Evolutionary conservation across 2,888 invertebrate species (phyloP).

Genomic region (Drosophila nr. fundita): DNA sequence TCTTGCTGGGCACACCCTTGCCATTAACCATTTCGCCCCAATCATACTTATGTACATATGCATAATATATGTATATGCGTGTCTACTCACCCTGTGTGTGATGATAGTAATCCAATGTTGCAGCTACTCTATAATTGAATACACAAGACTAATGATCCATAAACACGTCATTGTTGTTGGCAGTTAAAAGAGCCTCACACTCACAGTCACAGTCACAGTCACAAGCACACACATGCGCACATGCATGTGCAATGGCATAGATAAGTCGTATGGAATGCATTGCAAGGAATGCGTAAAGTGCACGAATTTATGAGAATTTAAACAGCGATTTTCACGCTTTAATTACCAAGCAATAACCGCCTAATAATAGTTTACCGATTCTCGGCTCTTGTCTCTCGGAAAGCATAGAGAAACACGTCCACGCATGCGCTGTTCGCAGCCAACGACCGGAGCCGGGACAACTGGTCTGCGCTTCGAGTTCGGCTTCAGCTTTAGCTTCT

Average conservation of each 20-base stretch:
- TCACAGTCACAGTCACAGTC: conserved; percentile 7
- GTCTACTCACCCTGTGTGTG: conserved; percentile 45
- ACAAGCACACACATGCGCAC: conserved; percentile 17
- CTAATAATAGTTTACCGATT: conserved; percentile 54
- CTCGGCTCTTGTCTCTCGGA: conserved; percentile 19
- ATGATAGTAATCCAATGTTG: conserved; percentile 58
- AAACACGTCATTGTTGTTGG: conserved; percentile 58
- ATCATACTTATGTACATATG: conserved; percentile 8
- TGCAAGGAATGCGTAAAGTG: conserved; percentile 71
- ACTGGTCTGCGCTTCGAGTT: conserved; percentile 7
- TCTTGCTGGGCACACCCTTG: conserved; percentile 34
- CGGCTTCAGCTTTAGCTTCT: background rate
- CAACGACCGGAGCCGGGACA: conserved; percentile 8
- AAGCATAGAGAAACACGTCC: conserved; percentile 33
- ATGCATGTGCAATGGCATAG: conserved; percentile 6
- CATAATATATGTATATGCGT: background rate
- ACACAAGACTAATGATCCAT: conserved; percentile 65
- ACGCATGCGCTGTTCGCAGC: conserved; percentile 26
- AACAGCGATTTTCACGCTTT: conserved; percentile 84
- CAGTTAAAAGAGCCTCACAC: conserved; percentile 41
- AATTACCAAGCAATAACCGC: conserved; percentile 72
- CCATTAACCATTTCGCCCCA: conserved; percentile 39
- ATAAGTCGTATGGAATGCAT: conserved; percentile 28
- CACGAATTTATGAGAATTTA: conserved; percentile 83
- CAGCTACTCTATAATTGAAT: conserved; percentile 72